phyloP scores from a whole-genome alignment of 2,797 vertebrate genomes.

The Rhincodon typus region DNA sequence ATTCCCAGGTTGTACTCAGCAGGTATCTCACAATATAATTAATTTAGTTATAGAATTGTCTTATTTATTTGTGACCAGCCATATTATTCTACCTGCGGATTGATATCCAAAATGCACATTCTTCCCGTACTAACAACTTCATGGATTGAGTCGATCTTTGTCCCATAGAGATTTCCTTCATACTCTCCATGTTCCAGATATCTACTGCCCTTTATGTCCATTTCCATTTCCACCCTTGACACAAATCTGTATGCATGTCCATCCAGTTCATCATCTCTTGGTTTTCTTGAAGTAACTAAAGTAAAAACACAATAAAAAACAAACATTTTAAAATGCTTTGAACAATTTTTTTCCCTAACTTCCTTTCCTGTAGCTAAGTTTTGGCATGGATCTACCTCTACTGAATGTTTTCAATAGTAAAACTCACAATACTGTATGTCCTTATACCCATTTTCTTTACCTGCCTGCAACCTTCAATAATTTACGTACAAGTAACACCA shows the following conservation, averaged over 20 bases:
- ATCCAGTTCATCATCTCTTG: conserved; percentile 88
- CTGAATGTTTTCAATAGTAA: not conserved
- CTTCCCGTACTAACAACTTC: conserved; percentile 79
- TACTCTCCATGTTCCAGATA: conserved; percentile 96
- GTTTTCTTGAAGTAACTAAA: conserved; percentile 83
- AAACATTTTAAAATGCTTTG: not conserved
- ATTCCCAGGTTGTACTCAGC: not conserved
- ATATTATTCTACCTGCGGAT: conserved; percentile 75
- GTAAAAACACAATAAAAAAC: not conserved
- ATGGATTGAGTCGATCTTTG: conserved; percentile 94
- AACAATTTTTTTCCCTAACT: not conserved
- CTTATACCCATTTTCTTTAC: not conserved
- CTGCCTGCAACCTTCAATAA: not conserved
- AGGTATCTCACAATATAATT: not conserved
- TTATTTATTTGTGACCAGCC: not conserved
- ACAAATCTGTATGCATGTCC: conserved; percentile 90
- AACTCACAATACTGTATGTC: not conserved
- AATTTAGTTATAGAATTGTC: not conserved
- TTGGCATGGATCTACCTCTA: not conserved
- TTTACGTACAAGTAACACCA: not conserved
- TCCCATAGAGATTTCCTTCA: conserved; percentile 94
- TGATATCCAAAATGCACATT: conserved; percentile 94
- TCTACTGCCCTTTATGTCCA: conserved; percentile 80
- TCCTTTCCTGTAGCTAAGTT: not conserved
- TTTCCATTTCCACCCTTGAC: conserved; percentile 81